Evolutionary conservation across 2,797 vertebrate species (phyloP).

Genomic region (Melanitta fusca): DNA sequence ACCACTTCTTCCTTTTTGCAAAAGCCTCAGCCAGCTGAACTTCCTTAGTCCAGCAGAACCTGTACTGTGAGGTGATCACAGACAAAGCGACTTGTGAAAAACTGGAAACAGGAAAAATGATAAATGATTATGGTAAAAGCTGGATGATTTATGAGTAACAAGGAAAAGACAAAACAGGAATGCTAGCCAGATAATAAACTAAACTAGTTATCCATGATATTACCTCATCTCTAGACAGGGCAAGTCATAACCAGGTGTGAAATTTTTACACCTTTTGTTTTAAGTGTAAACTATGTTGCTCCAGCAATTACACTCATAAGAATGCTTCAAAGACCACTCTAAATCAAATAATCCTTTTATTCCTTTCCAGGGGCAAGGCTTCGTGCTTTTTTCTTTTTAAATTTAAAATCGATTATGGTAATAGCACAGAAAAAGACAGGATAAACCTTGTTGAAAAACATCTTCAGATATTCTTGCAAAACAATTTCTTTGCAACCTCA

Average conservation of each 20-base stretch:
- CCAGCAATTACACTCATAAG: neutral
- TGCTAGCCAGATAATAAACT: constrained; percentile 59
- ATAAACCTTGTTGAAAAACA: neutral
- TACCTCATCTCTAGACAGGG: neutral
- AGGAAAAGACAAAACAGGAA: constrained; percentile 82
- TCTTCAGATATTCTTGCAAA: neutral
- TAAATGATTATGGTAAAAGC: constrained; percentile 85
- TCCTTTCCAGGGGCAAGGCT: neutral
- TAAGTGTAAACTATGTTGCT: neutral
- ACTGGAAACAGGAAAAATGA: constrained; percentile 94
- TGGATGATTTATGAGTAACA: constrained; percentile 89
- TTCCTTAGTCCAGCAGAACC: constrained; percentile 93
- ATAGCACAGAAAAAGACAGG: neutral
- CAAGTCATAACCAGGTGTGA: neutral
- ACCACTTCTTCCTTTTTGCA: constrained; percentile 90
- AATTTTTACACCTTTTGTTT: constrained; percentile 29
- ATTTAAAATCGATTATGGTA: neutral
- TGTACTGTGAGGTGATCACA: constrained; percentile 82
- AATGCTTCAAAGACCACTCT: neutral
- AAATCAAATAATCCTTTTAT: neutral
- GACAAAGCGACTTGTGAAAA: constrained; percentile 87
- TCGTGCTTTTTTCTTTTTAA: neutral
- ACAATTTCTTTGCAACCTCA: constrained; percentile 13
- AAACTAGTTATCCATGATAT: constrained; percentile 23
- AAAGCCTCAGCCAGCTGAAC: constrained; percentile 85